Evolutionary conservation across 2,797 vertebrate species (phyloP).

Genomic region (Thripadectes ignobilis): DNA sequence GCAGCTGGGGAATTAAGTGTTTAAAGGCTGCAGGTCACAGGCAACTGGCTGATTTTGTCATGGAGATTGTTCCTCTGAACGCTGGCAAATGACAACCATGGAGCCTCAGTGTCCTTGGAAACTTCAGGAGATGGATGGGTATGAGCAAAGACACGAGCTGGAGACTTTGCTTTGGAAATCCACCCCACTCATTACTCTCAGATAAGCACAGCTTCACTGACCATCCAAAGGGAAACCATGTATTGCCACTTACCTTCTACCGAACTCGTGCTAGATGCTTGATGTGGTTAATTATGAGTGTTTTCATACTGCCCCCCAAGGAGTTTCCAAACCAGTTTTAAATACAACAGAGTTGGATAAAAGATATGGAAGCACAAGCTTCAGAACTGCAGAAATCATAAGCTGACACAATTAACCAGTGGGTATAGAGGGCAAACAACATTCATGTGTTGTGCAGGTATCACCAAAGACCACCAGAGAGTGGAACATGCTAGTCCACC

Average conservation of each 20-base stretch:
- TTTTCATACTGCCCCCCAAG: background rate
- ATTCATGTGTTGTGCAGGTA: background rate
- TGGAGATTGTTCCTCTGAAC: background rate
- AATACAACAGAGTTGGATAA: background rate
- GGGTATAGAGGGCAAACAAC: background rate
- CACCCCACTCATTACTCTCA: background rate
- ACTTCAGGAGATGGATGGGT: background rate
- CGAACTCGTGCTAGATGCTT: background rate
- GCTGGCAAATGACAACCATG: background rate
- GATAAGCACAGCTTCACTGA: background rate
- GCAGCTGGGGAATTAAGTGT: background rate
- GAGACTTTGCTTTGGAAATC: background rate
- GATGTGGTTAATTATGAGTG: background rate
- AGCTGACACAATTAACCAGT: background rate
- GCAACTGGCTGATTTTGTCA: background rate
- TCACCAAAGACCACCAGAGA: background rate
- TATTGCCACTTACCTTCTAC: background rate
- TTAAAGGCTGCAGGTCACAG: background rate
- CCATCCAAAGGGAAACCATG: background rate
- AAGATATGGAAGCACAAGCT: background rate
- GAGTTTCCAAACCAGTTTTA: background rate
- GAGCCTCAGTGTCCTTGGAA: background rate
- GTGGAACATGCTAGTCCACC: background rate
- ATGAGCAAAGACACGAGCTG: fast-evolving
- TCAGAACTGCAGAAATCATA: background rate